Conservation (phyloP, 2,113 vertebrate genomes). For the Rhodinocichla rosea region DNA sequence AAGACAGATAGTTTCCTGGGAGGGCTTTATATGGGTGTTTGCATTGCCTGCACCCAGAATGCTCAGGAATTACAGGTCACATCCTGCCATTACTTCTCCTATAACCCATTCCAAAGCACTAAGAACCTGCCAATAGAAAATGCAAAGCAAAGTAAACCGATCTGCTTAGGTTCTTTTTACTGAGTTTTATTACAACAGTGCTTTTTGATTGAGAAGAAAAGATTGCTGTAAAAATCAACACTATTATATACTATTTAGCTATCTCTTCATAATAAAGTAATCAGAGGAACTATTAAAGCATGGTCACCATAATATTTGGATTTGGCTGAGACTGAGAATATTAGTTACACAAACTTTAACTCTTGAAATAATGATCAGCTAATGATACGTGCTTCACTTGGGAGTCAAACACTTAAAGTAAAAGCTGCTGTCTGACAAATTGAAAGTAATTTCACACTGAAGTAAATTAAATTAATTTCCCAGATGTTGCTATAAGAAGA, state of each 20-base stretch:
- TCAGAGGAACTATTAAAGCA: not conserved
- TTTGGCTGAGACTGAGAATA: not conserved
- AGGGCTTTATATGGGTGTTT: not conserved
- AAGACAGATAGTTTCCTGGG: not conserved
- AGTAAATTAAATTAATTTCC: conserved; percentile 23
- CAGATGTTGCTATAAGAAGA: conserved; percentile 32
- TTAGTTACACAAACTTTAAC: not conserved
- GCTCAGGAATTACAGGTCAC: not conserved
- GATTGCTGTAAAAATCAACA: not conserved
- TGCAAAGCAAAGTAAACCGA: not conserved
- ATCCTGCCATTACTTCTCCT: not conserved
- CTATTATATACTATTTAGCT: not conserved
- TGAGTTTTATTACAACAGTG: not conserved
- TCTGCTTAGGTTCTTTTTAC: not conserved
- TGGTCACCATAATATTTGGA: conserved; percentile 2
- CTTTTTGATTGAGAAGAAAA: not conserved
- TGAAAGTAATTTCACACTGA: conserved; percentile 38
- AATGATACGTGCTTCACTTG: not conserved
- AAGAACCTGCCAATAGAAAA: not conserved
- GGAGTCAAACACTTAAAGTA: conserved; percentile 5
- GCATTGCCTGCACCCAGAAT: not conserved
- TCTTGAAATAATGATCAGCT: conserved; percentile 21
- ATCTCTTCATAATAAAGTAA: not conserved
- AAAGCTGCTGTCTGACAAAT: conserved; percentile 27
- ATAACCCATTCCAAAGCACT: not conserved